Conservation (phyloP, 2,113 vertebrate genomes). For the Setophaga coronata region DNA sequence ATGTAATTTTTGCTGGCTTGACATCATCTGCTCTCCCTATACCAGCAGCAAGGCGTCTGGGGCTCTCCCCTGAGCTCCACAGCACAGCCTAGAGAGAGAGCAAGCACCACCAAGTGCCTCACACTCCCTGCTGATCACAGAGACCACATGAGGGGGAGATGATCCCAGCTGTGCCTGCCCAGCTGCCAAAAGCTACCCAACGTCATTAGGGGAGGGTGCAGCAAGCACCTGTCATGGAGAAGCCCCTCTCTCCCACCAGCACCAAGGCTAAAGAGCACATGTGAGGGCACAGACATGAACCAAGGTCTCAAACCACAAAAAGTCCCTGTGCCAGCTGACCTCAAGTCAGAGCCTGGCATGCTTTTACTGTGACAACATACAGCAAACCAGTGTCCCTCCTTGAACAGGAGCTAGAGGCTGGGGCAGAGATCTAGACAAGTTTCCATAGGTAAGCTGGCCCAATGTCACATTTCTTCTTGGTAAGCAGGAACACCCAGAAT, state of each 20-base stretch:
- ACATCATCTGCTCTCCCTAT: background rate
- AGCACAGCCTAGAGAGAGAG: rapidly evolving
- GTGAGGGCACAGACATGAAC: background rate
- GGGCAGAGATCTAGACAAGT: background rate
- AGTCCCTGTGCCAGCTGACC: background rate
- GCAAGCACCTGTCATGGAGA: background rate
- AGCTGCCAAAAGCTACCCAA: background rate
- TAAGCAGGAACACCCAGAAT: background rate
- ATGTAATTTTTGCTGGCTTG: background rate
- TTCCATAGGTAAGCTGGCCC: background rate
- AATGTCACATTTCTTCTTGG: background rate
- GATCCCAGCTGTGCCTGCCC: background rate
- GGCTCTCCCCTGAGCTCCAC: background rate
- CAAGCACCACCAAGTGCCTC: background rate
- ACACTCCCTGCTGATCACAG: rapidly evolving
- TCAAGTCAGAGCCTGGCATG: background rate
- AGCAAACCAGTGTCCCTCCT: background rate
- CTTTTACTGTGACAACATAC: background rate
- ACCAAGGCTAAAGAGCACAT: background rate
- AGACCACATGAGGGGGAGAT: background rate
- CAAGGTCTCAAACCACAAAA: background rate
- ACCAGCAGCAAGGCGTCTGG: background rate
- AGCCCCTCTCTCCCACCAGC: background rate
- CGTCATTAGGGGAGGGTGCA: background rate
- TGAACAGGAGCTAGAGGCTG: background rate